Base-by-base conservation (phyloP, 2,888 invertebrate species). In the Aproaerema taeniolella region DNA sequence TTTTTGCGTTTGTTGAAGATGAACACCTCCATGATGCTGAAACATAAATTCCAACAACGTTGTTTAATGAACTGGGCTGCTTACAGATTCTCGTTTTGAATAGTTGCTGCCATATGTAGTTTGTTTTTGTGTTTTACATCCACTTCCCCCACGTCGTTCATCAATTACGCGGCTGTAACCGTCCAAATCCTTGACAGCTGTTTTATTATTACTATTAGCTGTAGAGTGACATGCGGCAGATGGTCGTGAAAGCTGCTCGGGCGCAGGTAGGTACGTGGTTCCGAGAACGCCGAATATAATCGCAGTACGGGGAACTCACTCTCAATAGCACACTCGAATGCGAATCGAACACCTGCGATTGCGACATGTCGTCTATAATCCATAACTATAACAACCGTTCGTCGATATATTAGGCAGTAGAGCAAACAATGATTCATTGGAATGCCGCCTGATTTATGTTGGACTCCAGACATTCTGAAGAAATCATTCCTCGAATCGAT, bases 221-320 rank as follows among this genome's bases (percentile, higher is more conserved):
- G 58, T 55, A 58, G 62, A 67, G 55, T 69, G 73, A 67, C 69
- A 67, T 62, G 57, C 67, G 69, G 78, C 79, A 82, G 81, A 81
- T 81, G 80, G 66, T 65, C 77, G 78, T 25, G 26, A n/a, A 25
- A 10, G 25, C 73, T 63, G 67, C 71, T 64, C 65, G 53, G 57
- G 56, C 67, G 72, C 33, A 20, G 17, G 33, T 16, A 37, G 83
- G 85, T 83, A 83, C 65, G 73, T 67, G 71, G 64, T 85, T 85
- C 83, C 58, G 55, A 77, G 85, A 83, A 86, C 69, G 69, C 76
- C 82, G 75, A 86, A 83, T 83, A 81, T 82, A 85, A 81, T 82
- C 76, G 72, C 66, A 58, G 55, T 81, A 78, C 80, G 67, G 55
- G 67, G 78, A 83, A 85, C 65, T 71, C 69, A 67, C 72, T 75